Percentiles rank a stretch among this genome's conserved stretches.
phyloP scores from a whole-genome alignment of 2,113 vertebrate genomes.

The Turdus rufiventris region DNA sequence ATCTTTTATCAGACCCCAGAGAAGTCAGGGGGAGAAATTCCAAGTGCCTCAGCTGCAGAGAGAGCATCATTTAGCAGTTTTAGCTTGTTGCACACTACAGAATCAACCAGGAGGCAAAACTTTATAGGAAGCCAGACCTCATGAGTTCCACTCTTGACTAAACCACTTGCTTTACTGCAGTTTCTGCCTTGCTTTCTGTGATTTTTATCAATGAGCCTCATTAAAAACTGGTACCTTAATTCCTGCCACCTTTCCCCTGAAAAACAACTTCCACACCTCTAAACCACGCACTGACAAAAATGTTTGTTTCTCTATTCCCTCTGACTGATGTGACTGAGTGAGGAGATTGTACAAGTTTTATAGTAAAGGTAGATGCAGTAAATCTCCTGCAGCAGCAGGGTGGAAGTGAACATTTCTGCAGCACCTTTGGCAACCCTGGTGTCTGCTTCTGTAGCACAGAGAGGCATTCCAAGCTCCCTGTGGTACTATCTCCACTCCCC shows the following conservation, averaged over 20 bases:
- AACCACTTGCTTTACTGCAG: background rate
- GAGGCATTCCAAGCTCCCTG: background rate
- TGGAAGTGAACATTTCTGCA: background rate
- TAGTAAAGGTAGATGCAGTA: background rate
- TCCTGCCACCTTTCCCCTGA: background rate
- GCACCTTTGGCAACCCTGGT: background rate
- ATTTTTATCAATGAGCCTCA: background rate
- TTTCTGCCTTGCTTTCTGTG: background rate
- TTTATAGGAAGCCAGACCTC: background rate
- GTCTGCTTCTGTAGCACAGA: background rate
- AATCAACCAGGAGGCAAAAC: background rate
- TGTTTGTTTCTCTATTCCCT: background rate
- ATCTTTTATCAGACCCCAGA: background rate
- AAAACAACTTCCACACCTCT: background rate
- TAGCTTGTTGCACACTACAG: background rate
- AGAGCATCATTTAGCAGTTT: background rate
- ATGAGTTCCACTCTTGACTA: background rate
- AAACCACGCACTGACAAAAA: background rate
- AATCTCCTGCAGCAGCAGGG: background rate
- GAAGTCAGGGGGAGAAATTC: background rate
- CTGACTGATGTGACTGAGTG: background rate
- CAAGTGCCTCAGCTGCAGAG: background rate
- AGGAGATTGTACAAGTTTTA: background rate
- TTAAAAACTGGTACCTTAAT: constrained; percentile 14
- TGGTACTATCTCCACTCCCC: background rate